These are phyloP conservation scores for Mactromeris polynyma DNA, from an alignment of 2,888 invertebrate species.

Conservation along the genomic window DNA sequence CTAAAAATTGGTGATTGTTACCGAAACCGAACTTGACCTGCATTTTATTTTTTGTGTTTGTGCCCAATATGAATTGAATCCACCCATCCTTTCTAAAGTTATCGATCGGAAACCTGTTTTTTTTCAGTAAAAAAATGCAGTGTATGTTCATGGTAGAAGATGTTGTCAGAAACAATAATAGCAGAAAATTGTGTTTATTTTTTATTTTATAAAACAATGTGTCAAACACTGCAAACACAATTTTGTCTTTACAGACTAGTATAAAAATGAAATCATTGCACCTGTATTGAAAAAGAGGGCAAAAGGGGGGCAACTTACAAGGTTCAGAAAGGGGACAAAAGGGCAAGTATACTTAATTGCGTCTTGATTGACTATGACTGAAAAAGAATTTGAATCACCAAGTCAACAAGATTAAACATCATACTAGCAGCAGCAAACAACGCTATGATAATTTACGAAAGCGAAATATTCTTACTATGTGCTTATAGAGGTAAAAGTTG, in stretches of 20 bases:
- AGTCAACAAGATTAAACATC: background rate
- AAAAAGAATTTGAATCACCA: background rate
- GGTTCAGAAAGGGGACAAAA: slow-evolving; percentile 5
- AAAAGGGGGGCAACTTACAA: background rate
- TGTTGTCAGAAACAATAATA: background rate
- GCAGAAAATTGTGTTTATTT: slow-evolving; percentile 25
- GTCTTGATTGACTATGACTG: slow-evolving; percentile 6
- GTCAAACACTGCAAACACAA: slow-evolving; percentile 62
- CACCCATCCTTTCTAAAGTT: too few relatives aligned
- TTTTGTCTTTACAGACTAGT: slow-evolving; percentile 36
- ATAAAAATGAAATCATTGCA: slow-evolving; percentile 40
- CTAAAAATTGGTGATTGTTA: too few relatives aligned
- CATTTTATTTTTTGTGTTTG: too few relatives aligned
- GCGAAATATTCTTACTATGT: slow-evolving; percentile 13
- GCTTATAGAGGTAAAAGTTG: slow-evolving; percentile 23
- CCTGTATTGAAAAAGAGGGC: slow-evolving; percentile 23
- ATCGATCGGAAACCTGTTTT: too few relatives aligned
- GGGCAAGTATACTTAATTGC: background rate
- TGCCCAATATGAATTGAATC: too few relatives aligned
- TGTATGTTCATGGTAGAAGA: too few relatives aligned
- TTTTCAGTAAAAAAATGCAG: too few relatives aligned
- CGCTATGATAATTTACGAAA: slow-evolving; percentile 10
- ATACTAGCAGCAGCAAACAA: background rate
- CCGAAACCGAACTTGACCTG: too few relatives aligned
- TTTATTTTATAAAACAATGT: slow-evolving; percentile 53